Base-by-base conservation (phyloP, 2,888 invertebrate species). In the Diloba caeruleocephala region DNA sequence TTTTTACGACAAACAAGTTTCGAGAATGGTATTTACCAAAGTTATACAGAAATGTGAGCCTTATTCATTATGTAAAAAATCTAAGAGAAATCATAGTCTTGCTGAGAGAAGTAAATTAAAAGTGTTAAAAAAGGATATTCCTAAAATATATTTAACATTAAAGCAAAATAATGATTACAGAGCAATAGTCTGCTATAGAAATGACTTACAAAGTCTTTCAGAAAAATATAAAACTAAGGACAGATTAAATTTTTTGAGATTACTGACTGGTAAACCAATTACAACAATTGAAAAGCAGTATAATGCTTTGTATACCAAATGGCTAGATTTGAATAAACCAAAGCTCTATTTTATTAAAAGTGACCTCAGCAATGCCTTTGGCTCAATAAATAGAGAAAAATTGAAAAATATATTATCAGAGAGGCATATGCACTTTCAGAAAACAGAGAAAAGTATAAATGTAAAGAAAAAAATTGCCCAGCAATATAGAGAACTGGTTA, bases 361-460 rank as follows among this genome's bases (percentile, higher is more conserved):
- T 3, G 94, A 94, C 70, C 79, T 94, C 0, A 88, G 84, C 37
- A 91, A 94, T 82, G 94, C 94, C 8, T 94, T 94, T 82, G 94
- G 94, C 1, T 87, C 85, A n/a, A 89, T 94, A 15, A 83, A 88
- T 56, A 89, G 79, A 67, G 75, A 79, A 3, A 81, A 81, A 44
- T 73, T 94, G 19, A 64, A 84, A 45, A 87, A 79, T 66, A 86
- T 94, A 56, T 54, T 94, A 31, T 60, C 64, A 52, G 82, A 89
- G 36, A 86, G 65, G 23, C 81, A 89, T 75, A 36, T 71, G 1
- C 57, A 69, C 17, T 79, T 81, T 38, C 87, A 87, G 51, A 85
- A 80, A 26, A 64, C 56, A 9, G 89, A 89, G 54, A 81, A 77
- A 33, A 82, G 82, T 63, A 14, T 76, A 1, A 32, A 65, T 43